Base-by-base conservation (phyloP, 2,888 invertebrate genomes). In the Litoditis marina region DNA sequence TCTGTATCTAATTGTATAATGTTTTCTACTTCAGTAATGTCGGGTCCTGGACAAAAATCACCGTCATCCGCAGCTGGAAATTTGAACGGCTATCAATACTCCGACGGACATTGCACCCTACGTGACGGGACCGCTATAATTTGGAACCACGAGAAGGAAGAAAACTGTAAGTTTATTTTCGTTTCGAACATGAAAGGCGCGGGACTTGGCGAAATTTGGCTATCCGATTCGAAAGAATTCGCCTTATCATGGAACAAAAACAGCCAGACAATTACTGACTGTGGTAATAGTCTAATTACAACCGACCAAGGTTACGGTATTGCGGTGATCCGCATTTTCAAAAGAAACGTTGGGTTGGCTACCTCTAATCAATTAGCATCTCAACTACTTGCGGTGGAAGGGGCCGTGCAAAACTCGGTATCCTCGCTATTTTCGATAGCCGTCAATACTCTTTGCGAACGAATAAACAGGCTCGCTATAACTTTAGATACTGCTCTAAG, bases 341-440 rank as follows among this genome's bases (percentile, higher is more conserved):
- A n/a, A 11, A 39, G n/a, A 39, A n/a, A 39, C 11, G 39, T 39
- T 5, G 49, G 27, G 11, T 44, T 42, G 13, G 60, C 51, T 13
- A 60, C 53, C n/a, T 39, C 52, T 19, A 60, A 52, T 16, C 60
- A 60, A 22, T 30, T 52, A 0, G 25, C 60, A 8, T 22, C 60
- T n/a, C 51, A 52, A 53, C 60, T 60, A 8, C 7, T 60, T 19
- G 60, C 60, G 0, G 1, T 44, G 5, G 60, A 60, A 22, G 19
- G 22, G 16, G 44, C 52, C 7, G 60, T 53, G 0, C 7, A 39
- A 27, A 30, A 19, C 1, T 28, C 19, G 30, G 19, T 39, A 11
- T 25, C 5, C 8, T 19, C 19, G 2, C 44, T 36, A 36, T 51
- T 60, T 28, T 16, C 8, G 25, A 30, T 39, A 1, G 32, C 27